Evolutionary conservation across 64 coral and sea anemone species (phyloP), one percentile per base, ranked within the genome.

Genomic region (Dendronephthya gigantea): DNA sequence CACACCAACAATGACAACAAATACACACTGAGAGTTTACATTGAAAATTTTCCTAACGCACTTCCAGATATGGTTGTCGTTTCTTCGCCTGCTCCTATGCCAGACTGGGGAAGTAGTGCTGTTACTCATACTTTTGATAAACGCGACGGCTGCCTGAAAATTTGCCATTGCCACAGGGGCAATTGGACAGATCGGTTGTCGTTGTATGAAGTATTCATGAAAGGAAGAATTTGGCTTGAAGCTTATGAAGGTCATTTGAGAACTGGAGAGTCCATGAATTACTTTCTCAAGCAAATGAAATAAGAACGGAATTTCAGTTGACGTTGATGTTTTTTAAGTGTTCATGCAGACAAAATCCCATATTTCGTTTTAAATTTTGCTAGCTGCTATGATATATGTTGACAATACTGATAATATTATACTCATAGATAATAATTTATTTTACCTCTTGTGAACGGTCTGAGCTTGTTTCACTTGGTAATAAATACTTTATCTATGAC

Each of bases 31-130:
- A 70, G 30, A n/a, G 66, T 22, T 9, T 22, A 70, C 19, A 31
- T 82, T 6, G 45, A 23, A 9, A 86, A 92, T 39, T 92, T 76
- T 43, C 90, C 86, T 1, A 92, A 88, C 47, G 87, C 86, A 3
- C 37, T 56, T n/a, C 86, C 86, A 23, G 41, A 52, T 17, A 41
- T 91, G 86, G 85, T 14, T n/a, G 5, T 86, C 81, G 50, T 47
- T 40, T 50, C 72, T 38, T 50, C 39, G 35, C 52, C 59, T 39
- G 30, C 84, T 29, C 23, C 48, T 35, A 16, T 45, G 6, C 2
- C 75, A 47, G 39, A 9, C 9, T 40, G 68, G 35, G 14, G 11
- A 81, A 29, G 43, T 0, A 79, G 40, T 17, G 83, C 25, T 83
- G 39, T 23, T 23, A 83, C 49, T 39, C 87, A 89, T 33, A 89